A percentile compares a stretch with the other conserved stretches of the same genome.
phyloP scores from a whole-genome alignment of 2,888 invertebrate genomes.

The Apoda limacodes region DNA sequence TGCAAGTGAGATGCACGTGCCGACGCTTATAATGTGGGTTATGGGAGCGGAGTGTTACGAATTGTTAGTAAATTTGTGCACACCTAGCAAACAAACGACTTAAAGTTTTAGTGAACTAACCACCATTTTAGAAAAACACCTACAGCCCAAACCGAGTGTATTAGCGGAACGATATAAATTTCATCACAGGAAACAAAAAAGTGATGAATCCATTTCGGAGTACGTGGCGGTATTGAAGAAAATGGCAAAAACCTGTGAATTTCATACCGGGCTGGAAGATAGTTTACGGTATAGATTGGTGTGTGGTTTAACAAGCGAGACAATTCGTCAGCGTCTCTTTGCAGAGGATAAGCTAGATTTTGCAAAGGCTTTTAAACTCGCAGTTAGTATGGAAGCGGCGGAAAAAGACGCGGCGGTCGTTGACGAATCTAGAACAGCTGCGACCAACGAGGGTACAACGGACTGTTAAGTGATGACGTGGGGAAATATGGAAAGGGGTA shows the following conservation, averaged over 20 bases:
- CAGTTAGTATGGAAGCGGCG: slow-evolving; percentile 14
- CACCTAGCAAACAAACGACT: slow-evolving; percentile 5
- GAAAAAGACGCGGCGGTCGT: slow-evolving; percentile 13
- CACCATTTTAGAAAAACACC: slow-evolving; percentile 7
- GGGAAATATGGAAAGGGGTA: neutral
- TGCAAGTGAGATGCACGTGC: slow-evolving; percentile 4
- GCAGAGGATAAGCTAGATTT: slow-evolving; percentile 10
- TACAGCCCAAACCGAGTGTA: slow-evolving; percentile 8
- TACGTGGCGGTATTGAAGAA: slow-evolving; percentile 7
- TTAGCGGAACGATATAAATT: slow-evolving; percentile 8
- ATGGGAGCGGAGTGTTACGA: slow-evolving; percentile 10
- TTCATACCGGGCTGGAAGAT: slow-evolving; percentile 9
- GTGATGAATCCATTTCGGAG: slow-evolving; percentile 1
- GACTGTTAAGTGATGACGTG: neutral
- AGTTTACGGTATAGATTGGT: slow-evolving; percentile 12
- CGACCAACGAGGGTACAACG: neutral
- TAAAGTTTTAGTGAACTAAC: slow-evolving; percentile 4
- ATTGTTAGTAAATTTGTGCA: slow-evolving; percentile 10
- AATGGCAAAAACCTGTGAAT: slow-evolving; percentile 8
- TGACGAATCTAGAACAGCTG: slow-evolving; percentile 1
- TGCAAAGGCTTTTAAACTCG: slow-evolving; percentile 8
- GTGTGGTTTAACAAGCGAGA: slow-evolving; percentile 10
- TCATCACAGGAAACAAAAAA: slow-evolving; percentile 4
- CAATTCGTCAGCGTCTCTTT: slow-evolving; percentile 12
- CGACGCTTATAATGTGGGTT: slow-evolving; percentile 10